phyloP scores from a whole-genome alignment of 2,888 invertebrate genomes.

The Caenorhabditis sulstoni region DNA sequence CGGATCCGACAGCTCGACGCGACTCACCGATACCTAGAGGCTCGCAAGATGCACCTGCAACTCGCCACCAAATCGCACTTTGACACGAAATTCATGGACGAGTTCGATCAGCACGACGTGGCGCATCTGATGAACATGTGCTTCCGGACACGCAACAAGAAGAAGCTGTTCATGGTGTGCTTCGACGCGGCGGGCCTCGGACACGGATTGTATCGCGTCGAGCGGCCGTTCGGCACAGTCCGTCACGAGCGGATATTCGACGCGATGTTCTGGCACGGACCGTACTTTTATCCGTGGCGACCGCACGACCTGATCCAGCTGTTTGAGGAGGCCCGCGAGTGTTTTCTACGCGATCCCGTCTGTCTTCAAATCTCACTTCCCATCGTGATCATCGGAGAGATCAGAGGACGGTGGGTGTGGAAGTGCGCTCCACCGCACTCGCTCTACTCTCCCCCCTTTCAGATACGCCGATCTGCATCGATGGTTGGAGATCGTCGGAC shows the following conservation, averaged over 20 bases:
- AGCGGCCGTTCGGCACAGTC: not conserved
- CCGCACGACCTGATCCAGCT: constrained; percentile 5
- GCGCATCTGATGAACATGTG: constrained; percentile 12
- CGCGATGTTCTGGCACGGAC: constrained; percentile 30
- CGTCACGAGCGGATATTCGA: constrained; percentile 17
- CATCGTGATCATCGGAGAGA: constrained; percentile 32
- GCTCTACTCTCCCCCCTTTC: too few relatives aligned
- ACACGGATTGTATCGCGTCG: constrained; percentile 5
- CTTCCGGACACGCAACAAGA: not conserved
- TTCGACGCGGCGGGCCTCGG: constrained; percentile 21
- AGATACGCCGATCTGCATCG: constrained; percentile 46
- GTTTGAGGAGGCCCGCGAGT: constrained; percentile 16
- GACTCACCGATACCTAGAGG: constrained; percentile 11
- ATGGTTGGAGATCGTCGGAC: constrained; percentile 27
- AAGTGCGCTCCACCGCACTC: too few relatives aligned
- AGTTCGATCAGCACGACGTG: constrained; percentile 22
- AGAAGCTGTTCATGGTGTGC: constrained; percentile 11
- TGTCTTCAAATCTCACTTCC: constrained; percentile 28
- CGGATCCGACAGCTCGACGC: not conserved
- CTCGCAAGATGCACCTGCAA: constrained; percentile 16
- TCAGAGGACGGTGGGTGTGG: constrained; percentile 22
- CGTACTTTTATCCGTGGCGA: constrained; percentile 29
- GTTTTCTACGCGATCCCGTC: constrained; percentile 5
- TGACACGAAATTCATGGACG: constrained; percentile 5
- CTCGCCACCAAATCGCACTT: constrained; percentile 12